These are phyloP conservation scores for Ornithorhynchus anatinus DNA, from an alignment of 2,113 vertebrate genomes.

Conservation along the genomic window DNA sequence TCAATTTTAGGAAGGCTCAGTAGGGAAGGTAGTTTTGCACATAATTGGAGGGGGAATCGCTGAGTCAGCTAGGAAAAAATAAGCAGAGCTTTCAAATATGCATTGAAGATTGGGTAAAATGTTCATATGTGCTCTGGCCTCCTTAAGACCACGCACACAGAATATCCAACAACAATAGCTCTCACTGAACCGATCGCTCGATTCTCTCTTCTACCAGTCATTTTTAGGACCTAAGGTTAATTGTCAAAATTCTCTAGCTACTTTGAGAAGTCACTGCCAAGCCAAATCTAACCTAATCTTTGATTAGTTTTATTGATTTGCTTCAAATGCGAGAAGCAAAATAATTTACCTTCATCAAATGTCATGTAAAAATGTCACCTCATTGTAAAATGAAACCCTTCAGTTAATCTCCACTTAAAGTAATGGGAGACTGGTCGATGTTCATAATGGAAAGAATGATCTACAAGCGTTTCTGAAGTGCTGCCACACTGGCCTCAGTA, in stretches of 20 bases:
- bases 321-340: not conserved
- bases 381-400: not conserved
- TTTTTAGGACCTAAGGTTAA: not conserved
- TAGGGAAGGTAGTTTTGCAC: not conserved
- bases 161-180: too few species aligned
- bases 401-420: not conserved
- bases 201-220: not conserved
- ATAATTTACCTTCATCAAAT: not conserved
- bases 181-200: not conserved
- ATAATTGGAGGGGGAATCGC: not conserved
- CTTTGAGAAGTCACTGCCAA: not conserved
- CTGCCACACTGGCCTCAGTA: not conserved
- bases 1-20: not conserved
- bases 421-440: too few species aligned
- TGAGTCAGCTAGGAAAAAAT: constrained; percentile 36
- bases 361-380: not conserved
- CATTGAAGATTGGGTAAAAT: not conserved
- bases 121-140: not conserved
- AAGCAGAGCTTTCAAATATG: constrained; percentile 27
- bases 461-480: not conserved
- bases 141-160: constrained; percentile 7
- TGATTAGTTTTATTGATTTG: not conserved
- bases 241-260: not conserved
- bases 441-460: not conserved
- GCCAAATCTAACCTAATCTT: not conserved